Evolutionary conservation across 1,140 invertebrate species (phyloP), one percentile per base, ranked within the genome.

Genomic region (Zaprionus davidi): DNA sequence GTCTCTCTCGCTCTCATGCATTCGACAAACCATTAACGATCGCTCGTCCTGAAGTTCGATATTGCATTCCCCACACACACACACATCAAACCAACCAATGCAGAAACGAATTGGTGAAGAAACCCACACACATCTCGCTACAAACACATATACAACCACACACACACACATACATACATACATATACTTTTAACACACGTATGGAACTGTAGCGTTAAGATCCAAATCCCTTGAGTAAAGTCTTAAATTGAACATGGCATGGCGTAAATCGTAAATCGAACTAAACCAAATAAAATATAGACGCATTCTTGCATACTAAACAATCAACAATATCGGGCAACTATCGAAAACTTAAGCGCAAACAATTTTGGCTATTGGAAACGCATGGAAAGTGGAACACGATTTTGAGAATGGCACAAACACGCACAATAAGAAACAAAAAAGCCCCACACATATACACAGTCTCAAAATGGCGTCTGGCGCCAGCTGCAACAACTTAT

Each of bases 361-460:
- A 71, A 66, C 76, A 82, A 73, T 74, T 82, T 86, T 46, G 73
- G 83, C 83, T 77, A 63, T 62, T 77, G 84, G 82, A 88, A 85
- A 77, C 81, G 85, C 85, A 88, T 88, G 85, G 85, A 88, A 75
- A 74, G 56, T 83, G 87, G 83, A 81, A 75, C 71, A 81, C 64
- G 74, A 74, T 22, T 41, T 56, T 73, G 44, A 73, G 44, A 73
- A 68, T 71, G 72, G 67, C 56, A 59, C 51, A 46, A 15, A 56
- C 28, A 82, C 64, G 59, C 79, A 70, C 79, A 46, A 17, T 17
- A 46, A 17, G 5, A 13, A 15, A 13, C 15, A 44, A 46, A 9
- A 26, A 26, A 26, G 24, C 24, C 41, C 41, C 41, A 77, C 70
- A 81, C 69, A 72, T 63, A 84, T 69, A 76, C 71, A 57, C 78